phyloP scores from a whole-genome alignment of 2,888 invertebrate genomes.

The Hololepta plana region DNA sequence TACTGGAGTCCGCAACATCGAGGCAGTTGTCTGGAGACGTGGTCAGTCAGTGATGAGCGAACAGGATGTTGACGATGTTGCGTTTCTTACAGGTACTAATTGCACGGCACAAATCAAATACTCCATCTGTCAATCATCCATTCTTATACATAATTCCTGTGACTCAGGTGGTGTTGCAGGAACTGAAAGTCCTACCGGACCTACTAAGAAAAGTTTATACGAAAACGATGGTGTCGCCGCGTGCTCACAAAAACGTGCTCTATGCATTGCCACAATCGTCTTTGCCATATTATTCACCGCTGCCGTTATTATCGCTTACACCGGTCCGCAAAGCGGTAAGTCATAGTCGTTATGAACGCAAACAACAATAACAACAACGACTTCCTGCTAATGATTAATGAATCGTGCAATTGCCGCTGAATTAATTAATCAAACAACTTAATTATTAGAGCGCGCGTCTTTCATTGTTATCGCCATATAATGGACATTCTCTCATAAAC shows the following conservation, averaged over 20 bases:
- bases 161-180: constrained; percentile 33
- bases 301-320: constrained; percentile 78
- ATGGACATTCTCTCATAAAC: no score
- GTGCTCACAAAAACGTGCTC: constrained; percentile 71
- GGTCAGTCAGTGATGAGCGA: constrained; percentile 55
- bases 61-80: constrained; percentile 83
- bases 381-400: no score
- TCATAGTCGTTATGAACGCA: no score
- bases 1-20: constrained; percentile 27
- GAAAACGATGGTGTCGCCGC: constrained; percentile 66
- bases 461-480: no score
- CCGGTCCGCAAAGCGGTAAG: constrained; percentile 69
- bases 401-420: no score
- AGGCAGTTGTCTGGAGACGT: constrained; percentile 31
- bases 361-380: no score
- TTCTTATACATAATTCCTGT: constrained; percentile 25
- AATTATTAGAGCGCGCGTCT: no score
- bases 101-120: constrained; percentile 19
- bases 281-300: constrained; percentile 65
- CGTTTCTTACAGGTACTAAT: constrained; percentile 66
- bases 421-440: no score
- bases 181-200: constrained; percentile 38
- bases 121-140: constrained; percentile 13
- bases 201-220: constrained; percentile 48
- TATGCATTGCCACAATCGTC: constrained; percentile 62